Evolutionary conservation across 2,888 invertebrate genomes (phyloP).

Genomic region (Nomada flava): DNA sequence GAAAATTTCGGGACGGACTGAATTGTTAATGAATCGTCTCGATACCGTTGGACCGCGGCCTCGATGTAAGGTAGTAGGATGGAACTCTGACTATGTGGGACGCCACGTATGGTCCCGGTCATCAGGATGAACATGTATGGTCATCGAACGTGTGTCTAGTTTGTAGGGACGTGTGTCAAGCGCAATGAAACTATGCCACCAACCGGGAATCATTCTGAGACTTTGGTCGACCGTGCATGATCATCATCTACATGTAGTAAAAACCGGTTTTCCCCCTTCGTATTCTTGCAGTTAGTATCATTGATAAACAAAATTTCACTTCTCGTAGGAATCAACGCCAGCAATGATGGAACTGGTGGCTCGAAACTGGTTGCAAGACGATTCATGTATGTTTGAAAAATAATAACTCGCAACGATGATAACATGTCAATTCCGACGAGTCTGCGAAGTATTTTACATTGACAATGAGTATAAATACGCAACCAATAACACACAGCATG

Average conservation of each 20-base stretch:
- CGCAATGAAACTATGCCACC: slow-evolving; percentile 51
- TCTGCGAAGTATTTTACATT: neutral
- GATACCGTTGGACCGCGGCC: slow-evolving; percentile 74
- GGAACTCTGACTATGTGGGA: slow-evolving; percentile 74
- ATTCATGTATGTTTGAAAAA: neutral
- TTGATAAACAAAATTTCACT: slow-evolving; percentile 36
- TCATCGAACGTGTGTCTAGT: slow-evolving; percentile 66
- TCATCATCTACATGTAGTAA: slow-evolving; percentile 1
- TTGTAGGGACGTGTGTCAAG: slow-evolving; percentile 44
- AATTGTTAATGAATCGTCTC: slow-evolving; percentile 77
- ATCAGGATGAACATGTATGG: slow-evolving; percentile 77
- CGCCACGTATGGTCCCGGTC: slow-evolving; percentile 77
- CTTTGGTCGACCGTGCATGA: slow-evolving; percentile 41
- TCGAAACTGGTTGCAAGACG: neutral
- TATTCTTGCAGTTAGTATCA: slow-evolving; percentile 9
- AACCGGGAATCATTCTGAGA: slow-evolving; percentile 33
- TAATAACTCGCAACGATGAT: slow-evolving; percentile 5
- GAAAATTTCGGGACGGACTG: slow-evolving; percentile 73
- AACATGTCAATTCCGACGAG: neutral
- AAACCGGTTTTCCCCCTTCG: slow-evolving; percentile 61
- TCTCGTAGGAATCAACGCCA: neutral
- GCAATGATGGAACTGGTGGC: neutral
- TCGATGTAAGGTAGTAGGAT: slow-evolving; percentile 61
- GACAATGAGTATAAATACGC: neutral
- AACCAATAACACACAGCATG: neutral